Evolutionary conservation across 2,888 invertebrate species (phyloP), one percentile per base, ranked within the genome.

Genomic region (Hydrotaea cyrtoneurina): DNA sequence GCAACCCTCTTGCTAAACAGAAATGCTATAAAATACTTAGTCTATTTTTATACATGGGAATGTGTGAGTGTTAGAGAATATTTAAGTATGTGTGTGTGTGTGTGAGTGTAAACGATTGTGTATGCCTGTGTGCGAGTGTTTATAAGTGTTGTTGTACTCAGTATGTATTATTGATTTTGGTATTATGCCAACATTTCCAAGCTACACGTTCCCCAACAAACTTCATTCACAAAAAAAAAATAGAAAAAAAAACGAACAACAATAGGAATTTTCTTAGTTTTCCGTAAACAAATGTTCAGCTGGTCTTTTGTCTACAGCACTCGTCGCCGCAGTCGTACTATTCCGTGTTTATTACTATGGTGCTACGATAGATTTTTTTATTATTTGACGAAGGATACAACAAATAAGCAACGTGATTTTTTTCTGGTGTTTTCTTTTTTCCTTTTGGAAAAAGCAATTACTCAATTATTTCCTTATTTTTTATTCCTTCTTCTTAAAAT

Each of bases 91-190:
- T 59, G 39, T 57, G n/a, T 55, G 36, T 55, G 36, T 39, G 21
- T n/a, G n/a, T n/a, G n/a, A n/a, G n/a, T n/a, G n/a, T 43, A 39
- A 39, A 50, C n/a, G 3, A 50, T 13, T 13, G 43, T 43, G 39
- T 43, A n/a, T 59, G 4, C 46, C 46, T 59, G 26, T 46, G 10
- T 46, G 59, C 43, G 26, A 59, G 23, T 59, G 46, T 26, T n/a
- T 74, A 31, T 57, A 59, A 43, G 19, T 21, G 50, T 78, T 46
- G 15, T 50, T 50, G 50, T 50, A 31, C 31, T 31, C 31, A 13
- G 39, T 39, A 39, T 31, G 53, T 43, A 75, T 71, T 83, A 83
- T 83, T 83, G 83, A 83, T 80, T 83, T 80, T 83, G 83, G 80
- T 36, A 78, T 15, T 31, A 19, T 80, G 83, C 83, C 83, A 83